Base-by-base conservation (phyloP, 2,797 vertebrate genomes). In the Glossophaga mutica region DNA sequence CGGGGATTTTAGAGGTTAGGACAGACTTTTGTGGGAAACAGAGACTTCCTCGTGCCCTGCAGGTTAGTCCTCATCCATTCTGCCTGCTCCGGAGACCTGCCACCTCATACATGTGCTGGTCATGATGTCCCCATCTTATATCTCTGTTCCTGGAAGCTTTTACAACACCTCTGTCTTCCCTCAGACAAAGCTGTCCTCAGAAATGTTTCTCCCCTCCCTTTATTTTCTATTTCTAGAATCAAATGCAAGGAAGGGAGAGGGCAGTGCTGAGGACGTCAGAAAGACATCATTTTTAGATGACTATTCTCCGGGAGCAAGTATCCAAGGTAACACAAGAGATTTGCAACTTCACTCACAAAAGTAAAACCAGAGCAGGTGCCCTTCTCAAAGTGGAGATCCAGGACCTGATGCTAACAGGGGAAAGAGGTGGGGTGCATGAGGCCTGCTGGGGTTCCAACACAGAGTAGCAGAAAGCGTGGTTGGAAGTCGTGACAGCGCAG, bases 211-310 rank as follows among this genome's bases (percentile, higher is more conserved):
- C 4, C 0, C 5, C 5, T 29, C 8, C 16, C 9, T 90, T 78
- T 48, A 6, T 82, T 76, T 92, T 42, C 29, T 42, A 48, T 84
- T 68, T 94, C 70, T 95, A 98, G 95, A 42, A n/a, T 0, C 39
- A 70, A 42, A 2, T 44, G 10, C 42, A 50, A 52, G 0, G 81
- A 87, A 32, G 71, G 93, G 3, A 88, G 68, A 76, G 2, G 15
- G 3, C 39, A 39, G 1, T 12, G 0, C 0, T 3, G 50, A 65
- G 0, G 42, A 39, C 0, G 34, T 26, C 5, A 24, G 10, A 12
- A 57, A 0, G 42, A 1, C 1, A 2, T 71, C 55, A 0, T 0
- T 21, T 26, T 67, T 82, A 3, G 94, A 88, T 24, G 85, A 95
- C 3, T 0, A 0, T 9, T 3, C 32, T 37, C 3, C 0, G 22